These are phyloP conservation scores for Cyanoderma ruficeps DNA, from an alignment of 2,113 vertebrate genomes.

Conservation along the genomic window DNA sequence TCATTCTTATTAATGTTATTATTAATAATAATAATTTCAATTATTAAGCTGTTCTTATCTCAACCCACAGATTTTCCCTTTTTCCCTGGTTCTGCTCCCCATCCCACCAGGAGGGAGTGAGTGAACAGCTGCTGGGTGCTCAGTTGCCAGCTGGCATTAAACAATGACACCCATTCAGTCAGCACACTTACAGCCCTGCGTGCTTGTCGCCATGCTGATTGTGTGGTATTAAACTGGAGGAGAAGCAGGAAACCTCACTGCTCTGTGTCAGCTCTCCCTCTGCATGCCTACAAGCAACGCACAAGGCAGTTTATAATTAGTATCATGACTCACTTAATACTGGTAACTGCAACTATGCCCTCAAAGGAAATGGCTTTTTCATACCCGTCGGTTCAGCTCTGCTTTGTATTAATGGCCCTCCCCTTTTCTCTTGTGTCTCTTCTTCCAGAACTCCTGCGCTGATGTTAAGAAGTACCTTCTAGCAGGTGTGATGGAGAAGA, in stretches of 20 bases:
- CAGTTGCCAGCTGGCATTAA: background rate
- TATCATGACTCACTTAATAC: conserved; percentile 49
- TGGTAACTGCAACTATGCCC: conserved; percentile 3
- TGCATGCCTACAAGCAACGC: background rate
- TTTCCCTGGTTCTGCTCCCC: background rate
- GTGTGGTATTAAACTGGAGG: background rate
- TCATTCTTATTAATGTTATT: background rate
- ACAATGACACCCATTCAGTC: background rate
- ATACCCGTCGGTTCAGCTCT: background rate
- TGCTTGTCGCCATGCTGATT: background rate
- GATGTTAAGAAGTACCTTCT: background rate
- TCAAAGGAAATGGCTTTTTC: conserved; percentile 35
- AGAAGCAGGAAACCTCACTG: background rate
- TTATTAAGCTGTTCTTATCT: background rate
- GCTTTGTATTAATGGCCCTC: background rate
- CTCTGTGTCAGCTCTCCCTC: conserved; percentile 18
- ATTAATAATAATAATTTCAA: background rate
- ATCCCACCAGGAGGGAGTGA: background rate
- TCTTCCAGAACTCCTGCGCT: conserved; percentile 54
- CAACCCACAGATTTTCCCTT: background rate
- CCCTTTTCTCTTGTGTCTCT: background rate
- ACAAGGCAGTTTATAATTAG: conserved; percentile 64
- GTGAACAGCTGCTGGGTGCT: background rate
- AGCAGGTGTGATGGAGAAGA: background rate
- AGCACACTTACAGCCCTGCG: background rate